Base-by-base conservation (phyloP, 1,140 invertebrate species). In the Andrena cerasifolii region DNA sequence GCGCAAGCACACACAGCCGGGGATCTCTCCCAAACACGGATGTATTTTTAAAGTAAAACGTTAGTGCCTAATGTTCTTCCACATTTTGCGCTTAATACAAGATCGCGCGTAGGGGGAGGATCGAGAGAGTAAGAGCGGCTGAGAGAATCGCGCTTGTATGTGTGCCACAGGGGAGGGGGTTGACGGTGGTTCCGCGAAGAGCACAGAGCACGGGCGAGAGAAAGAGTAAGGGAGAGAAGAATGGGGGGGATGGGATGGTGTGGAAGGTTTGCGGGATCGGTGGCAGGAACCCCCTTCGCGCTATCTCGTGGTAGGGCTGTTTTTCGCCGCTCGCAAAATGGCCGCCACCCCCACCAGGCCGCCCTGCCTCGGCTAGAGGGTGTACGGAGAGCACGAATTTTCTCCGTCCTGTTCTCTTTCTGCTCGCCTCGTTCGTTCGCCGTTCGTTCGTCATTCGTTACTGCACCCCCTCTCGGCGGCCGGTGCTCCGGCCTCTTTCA, bases 251-350 rank as follows among this genome's bases (percentile, higher is more conserved):
- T n/a, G n/a, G n/a, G n/a, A n/a, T n/a, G 63, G 70, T 59, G 80
- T 85, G 84, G 84, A 84, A 87, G 84, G 77, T 76, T 82, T 31
- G 76, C 24, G 68, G 82, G 68, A 67, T 77, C 73, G 80, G 68
- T 80, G 73, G 84, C 70, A 84, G 87, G 86, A 83, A 86, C 83
- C 87, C 85, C 84, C 86, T 89, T 88, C 72, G 82, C 79, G 88
- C 88, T 90, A 90, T 92, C 89, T 90, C 88, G 89, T 90, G 91
- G 90, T 89, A 91, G 91, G 92, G 89, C 89, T 92, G 90, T 93
- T 93, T 93, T 93, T 92, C 91, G 88, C 89, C 84, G 87, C 89
- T 91, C 82, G 86, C 91, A 92, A 93, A 93, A 93, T 93, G 92
- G 91, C 92, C 90, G 91, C 90, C 91, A 83, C 85, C 90, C 91